Conservation (phyloP, 1,140 invertebrate species). For the Babylonia areolata region DNA sequence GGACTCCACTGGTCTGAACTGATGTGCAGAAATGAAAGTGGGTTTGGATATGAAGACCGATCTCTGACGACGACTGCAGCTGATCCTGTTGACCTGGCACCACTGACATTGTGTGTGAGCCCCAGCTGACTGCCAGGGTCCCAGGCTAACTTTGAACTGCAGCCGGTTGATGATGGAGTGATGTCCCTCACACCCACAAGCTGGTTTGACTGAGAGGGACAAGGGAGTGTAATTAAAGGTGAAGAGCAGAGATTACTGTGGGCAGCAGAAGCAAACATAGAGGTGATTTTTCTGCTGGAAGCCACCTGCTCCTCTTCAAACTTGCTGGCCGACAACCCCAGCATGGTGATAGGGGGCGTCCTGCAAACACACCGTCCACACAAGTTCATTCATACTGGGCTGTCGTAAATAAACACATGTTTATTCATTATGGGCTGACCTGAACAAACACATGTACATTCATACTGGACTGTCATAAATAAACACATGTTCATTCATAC, state of each 20-base stretch:
- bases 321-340: constrained; percentile 87
- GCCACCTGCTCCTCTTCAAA: constrained; percentile 82
- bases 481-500: too few species aligned
- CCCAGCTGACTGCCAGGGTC: neutral
- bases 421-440: too few species aligned
- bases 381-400: neutral
- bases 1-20: neutral
- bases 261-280: constrained; percentile 61
- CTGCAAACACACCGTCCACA: constrained; percentile 49
- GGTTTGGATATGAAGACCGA: too few species aligned
- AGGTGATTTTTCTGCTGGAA: constrained; percentile 62
- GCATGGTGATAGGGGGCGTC: constrained; percentile 80
- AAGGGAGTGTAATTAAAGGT: neutral
- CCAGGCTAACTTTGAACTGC: neutral
- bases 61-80: neutral
- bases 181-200: neutral
- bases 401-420: too few species aligned
- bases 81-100: neutral
- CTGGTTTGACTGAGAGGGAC: too few species aligned
- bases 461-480: too few species aligned
- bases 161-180: neutral
- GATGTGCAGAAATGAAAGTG: too few species aligned
- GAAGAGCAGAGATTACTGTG: neutral
- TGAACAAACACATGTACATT: too few species aligned
- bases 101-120: neutral